Evolutionary conservation across 2,888 invertebrate species (phyloP).

Genomic region (Cephus sareptanus): DNA sequence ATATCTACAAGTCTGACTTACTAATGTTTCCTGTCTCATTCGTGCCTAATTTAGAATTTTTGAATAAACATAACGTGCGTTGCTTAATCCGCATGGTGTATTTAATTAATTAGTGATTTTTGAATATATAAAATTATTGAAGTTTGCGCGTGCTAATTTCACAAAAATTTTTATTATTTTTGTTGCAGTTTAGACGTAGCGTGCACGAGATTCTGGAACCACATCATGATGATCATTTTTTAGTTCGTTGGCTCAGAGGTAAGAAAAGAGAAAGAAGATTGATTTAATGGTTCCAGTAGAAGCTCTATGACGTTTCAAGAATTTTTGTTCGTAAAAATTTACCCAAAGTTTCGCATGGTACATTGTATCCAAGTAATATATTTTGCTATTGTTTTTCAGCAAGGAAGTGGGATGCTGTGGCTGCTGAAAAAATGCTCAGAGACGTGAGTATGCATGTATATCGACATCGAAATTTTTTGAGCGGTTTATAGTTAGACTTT

Average conservation of each 20-base stretch:
- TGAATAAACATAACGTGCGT: no score
- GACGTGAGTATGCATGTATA: constrained; percentile 73
- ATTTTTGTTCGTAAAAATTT: constrained; percentile 9
- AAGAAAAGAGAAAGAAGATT: constrained; percentile 38
- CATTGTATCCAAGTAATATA: background rate
- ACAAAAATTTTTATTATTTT: constrained; percentile 27
- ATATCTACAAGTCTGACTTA: background rate
- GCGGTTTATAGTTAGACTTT: background rate
- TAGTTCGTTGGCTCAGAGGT: constrained; percentile 87
- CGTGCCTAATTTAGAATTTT: background rate
- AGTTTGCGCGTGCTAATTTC: constrained; percentile 11
- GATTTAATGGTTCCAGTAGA: background rate
- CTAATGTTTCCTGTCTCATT: background rate
- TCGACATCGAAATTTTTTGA: background rate
- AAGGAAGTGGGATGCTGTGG: constrained; percentile 84
- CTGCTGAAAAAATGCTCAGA: constrained; percentile 93
- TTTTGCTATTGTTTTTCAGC: constrained; percentile 68
- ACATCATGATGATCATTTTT: constrained; percentile 82
- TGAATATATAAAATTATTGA: background rate
- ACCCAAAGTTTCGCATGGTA: background rate
- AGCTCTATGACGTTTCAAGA: background rate
- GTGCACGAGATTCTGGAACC: constrained; percentile 76
- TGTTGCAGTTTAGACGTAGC: constrained; percentile 79
- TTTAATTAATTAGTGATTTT: background rate
- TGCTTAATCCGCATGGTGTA: background rate